phyloP scores from a whole-genome alignment of 1,140 invertebrate species.

The Ceratoteleas bidentatus region DNA sequence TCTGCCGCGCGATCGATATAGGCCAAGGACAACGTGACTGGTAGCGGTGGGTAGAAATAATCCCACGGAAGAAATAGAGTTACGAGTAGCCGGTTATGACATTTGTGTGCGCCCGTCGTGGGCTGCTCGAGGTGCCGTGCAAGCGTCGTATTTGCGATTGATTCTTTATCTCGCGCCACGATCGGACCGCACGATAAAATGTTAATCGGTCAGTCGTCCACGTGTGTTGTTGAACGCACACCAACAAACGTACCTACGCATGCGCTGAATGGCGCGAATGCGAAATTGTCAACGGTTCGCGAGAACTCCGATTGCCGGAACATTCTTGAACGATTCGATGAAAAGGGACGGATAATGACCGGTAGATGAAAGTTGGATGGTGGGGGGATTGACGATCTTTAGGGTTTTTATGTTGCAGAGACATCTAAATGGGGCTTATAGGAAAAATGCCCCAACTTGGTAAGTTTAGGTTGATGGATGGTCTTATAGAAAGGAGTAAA shows the following conservation, averaged over 20 bases:
- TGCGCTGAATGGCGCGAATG: constrained; percentile 11
- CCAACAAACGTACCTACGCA: constrained; percentile 40
- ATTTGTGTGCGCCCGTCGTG: constrained; percentile 59
- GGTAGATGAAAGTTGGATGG: no score
- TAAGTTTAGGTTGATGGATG: no score
- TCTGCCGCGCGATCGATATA: constrained; percentile 64
- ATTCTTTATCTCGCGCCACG: constrained; percentile 65
- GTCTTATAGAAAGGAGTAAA: no score
- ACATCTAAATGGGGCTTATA: no score
- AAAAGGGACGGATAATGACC: no score
- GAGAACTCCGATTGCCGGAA: no score
- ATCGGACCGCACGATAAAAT: constrained; percentile 66
- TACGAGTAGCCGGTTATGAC: constrained; percentile 67
- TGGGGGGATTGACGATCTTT: no score
- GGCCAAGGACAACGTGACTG: constrained; percentile 72
- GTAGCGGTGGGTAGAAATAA: constrained; percentile 72
- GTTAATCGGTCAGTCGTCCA: constrained; percentile 62
- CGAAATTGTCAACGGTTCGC: neutral
- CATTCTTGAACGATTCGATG: no score
- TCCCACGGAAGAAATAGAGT: constrained; percentile 70
- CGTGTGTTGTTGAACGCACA: constrained; percentile 21
- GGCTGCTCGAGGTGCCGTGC: constrained; percentile 37
- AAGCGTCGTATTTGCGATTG: constrained; percentile 57
- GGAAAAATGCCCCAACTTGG: no score
- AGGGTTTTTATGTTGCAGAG: no score